A percentile compares a stretch with the other conserved stretches of the same genome.
Evolutionary conservation across 2,113 vertebrate species (phyloP).

Genomic region (Sigmodon hispidus): DNA sequence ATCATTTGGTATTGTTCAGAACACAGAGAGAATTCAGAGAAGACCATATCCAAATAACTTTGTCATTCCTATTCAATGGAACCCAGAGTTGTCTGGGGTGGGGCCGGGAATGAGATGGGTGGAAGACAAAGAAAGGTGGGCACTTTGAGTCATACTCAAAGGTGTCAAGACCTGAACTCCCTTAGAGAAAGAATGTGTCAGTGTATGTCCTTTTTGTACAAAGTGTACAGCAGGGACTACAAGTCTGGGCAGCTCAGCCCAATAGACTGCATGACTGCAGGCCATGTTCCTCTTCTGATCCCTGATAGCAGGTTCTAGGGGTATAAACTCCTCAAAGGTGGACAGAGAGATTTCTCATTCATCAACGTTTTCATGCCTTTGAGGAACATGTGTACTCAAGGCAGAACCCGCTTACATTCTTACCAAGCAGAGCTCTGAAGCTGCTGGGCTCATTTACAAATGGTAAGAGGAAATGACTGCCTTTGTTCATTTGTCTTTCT

Average conservation of each 20-base stretch:
- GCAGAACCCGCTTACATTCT: neutral
- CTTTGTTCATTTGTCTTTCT: neutral
- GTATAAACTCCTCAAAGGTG: rapidly evolving
- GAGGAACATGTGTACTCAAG: neutral
- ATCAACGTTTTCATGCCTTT: neutral
- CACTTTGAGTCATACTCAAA: neutral
- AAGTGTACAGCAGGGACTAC: neutral
- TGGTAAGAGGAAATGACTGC: neutral
- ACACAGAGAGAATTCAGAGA: neutral
- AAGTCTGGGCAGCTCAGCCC: neutral
- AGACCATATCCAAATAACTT: neutral
- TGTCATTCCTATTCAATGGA: neutral
- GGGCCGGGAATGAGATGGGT: neutral
- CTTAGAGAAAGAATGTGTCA: neutral
- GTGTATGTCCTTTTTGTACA: neutral
- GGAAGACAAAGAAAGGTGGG: neutral
- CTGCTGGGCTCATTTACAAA: neutral
- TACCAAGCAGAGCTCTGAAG: neutral
- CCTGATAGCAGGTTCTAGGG: neutral
- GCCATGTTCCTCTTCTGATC: rapidly evolving
- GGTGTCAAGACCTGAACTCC: neutral
- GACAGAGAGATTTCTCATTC: rapidly evolving
- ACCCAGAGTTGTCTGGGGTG: no score
- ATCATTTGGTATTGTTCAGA: neutral
- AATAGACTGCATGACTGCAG: no score